Evolutionary conservation across 1,140 invertebrate species (phyloP).

Genomic region (Dinoponera quadriceps): DNA sequence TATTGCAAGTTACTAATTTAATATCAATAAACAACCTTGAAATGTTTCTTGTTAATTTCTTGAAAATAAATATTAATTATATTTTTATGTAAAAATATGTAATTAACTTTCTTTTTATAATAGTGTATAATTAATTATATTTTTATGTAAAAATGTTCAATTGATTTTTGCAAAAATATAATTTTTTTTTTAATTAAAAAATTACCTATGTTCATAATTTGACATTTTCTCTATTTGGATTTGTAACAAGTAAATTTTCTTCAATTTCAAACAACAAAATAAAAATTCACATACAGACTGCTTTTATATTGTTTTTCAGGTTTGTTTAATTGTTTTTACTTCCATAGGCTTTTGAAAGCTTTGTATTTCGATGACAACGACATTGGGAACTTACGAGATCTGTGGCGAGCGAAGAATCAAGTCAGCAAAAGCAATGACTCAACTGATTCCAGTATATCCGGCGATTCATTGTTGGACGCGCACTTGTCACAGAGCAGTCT

Average conservation of each 20-base stretch:
- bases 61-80: background rate
- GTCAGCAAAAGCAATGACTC: background rate
- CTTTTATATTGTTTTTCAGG: background rate
- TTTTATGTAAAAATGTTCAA: too few relatives aligned
- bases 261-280: too few relatives aligned
- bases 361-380: constrained; percentile 56
- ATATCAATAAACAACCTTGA: background rate
- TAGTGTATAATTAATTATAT: too few relatives aligned
- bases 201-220: too few relatives aligned
- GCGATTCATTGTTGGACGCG: constrained; percentile 11
- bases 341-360: constrained; percentile 52
- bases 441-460: constrained; percentile 20
- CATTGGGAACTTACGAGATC: constrained; percentile 18
- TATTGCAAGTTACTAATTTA: background rate
- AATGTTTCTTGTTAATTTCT: too few relatives aligned
- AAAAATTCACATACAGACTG: background rate
- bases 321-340: background rate
- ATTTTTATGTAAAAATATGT: background rate
- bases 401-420: constrained; percentile 14
- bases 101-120: too few relatives aligned
- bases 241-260: too few relatives aligned
- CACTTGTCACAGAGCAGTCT: constrained; percentile 47
- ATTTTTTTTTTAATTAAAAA: too few relatives aligned
- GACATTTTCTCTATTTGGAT: too few relatives aligned
- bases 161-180: too few relatives aligned